Conservation (phyloP, 2,113 vertebrate species). For the Channa argus region DNA sequence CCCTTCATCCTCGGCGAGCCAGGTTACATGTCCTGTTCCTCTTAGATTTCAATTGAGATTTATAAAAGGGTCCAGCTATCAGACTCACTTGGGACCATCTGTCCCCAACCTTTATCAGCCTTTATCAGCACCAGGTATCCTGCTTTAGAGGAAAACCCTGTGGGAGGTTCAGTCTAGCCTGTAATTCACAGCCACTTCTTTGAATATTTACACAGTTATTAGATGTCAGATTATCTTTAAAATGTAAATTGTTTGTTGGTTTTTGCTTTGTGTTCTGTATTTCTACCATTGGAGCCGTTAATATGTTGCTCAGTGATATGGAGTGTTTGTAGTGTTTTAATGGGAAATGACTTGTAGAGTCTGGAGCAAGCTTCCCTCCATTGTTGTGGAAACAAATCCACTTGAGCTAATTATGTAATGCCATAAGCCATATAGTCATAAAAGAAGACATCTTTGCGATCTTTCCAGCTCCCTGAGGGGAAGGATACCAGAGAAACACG, state of each 20-base stretch:
- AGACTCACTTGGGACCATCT: slow-evolving; percentile 27
- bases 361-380: slow-evolving; percentile 34
- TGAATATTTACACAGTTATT: not conserved
- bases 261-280: not conserved
- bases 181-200: slow-evolving; percentile 5
- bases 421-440: slow-evolving; percentile 47
- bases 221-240: not conserved
- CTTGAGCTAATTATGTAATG: slow-evolving; percentile 65
- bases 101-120: slow-evolving; percentile 52
- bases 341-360: slow-evolving; percentile 30
- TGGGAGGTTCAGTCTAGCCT: slow-evolving; percentile 27
- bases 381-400: slow-evolving; percentile 57
- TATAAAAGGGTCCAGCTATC: slow-evolving; percentile 43
- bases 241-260: not conserved
- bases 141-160: slow-evolving; percentile 5
- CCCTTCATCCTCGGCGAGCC: slow-evolving; percentile 49
- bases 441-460: slow-evolving; percentile 44
- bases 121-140: slow-evolving; percentile 45
- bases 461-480: slow-evolving; percentile 34
- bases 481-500: not conserved
- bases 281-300: not conserved
- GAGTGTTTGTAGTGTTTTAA: slow-evolving; percentile 14
- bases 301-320: not conserved
- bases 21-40: slow-evolving; percentile 56
- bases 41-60: slow-evolving; percentile 55